Base-by-base conservation (phyloP, 2,797 vertebrate genomes). In the Garrulus glandarius region DNA sequence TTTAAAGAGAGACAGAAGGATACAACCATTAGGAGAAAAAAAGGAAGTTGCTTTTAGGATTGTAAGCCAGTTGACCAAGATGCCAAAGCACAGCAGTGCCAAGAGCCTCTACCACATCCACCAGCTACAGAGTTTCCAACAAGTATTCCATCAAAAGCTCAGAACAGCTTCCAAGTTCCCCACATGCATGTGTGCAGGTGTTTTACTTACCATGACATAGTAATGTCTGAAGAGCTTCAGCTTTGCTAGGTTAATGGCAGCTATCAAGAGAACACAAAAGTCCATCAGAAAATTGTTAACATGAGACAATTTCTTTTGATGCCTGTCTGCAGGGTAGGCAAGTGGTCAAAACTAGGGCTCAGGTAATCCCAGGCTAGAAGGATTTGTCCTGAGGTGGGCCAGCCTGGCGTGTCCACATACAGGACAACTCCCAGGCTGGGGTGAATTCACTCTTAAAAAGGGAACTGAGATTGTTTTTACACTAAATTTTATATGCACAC, bases 161-260 rank as follows among this genome's bases (percentile, higher is more conserved):
- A 49, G 17, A 67, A 63, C 3, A 7, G 21, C 32, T 90, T 82
- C 10, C 20, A 79, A 77, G 36, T 2, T 30, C 24, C 65, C 76
- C 39, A 49, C 10, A 67, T 23, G 19, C 30, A 61, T 0, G 7
- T 7, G 1, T 24, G 50, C 20, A n/a, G 19, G 12, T 52, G 37
- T 63, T 89, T 59, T 75, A 98, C 98, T 98, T 95, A 99, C 98
- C 99, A 99, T 98, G 79, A 99, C 98, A 72, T 99, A 99, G 93
- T 99, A 99, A 96, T 99, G 98, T 91, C 98, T 98, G 97, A 99
- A 99, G 64, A 99, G 98, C 95, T 99, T 99, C 98, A 99, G 97
- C 84, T 99, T 99, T 69, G 98, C 98, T 93, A 99, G 96, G 97
- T 98, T 99, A 92, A 99, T 98, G 32, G 98, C 99, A 91, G 98